Evolutionary conservation across 37 sponge, comb jelly and placozoan species (phyloP).

Genomic region (Agelas oroides): DNA sequence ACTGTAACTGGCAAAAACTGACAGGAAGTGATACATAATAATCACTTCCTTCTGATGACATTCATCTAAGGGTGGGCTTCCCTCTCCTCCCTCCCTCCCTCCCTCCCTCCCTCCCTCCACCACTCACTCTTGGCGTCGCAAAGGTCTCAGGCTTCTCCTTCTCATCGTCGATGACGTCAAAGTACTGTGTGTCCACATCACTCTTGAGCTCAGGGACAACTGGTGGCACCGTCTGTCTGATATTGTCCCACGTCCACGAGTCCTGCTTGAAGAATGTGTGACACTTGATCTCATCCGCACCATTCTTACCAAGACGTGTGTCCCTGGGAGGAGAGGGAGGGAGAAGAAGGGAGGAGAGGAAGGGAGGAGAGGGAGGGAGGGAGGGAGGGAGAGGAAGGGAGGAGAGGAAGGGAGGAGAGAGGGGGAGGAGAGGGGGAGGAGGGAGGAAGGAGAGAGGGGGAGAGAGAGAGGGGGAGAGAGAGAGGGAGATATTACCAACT

Average conservation of each 20-base stretch:
- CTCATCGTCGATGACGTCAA: slow-evolving; percentile 90
- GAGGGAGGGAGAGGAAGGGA: background rate
- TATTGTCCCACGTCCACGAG: slow-evolving; percentile 88
- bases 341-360: slow-evolving; percentile 1
- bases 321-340: slow-evolving; percentile 46
- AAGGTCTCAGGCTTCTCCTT: slow-evolving; percentile 69
- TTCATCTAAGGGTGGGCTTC: background rate
- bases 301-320: slow-evolving; percentile 74
- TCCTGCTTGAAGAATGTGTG: slow-evolving; percentile 84
- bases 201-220: slow-evolving; percentile 83
- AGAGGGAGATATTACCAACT: too few relatives aligned
- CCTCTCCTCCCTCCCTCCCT: too few relatives aligned
- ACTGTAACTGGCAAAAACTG: too few relatives aligned
- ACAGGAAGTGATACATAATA: background rate
- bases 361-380: background rate
- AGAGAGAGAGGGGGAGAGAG: too few relatives aligned
- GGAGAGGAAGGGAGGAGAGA: background rate
- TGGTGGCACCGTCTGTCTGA: slow-evolving; percentile 75
- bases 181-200: slow-evolving; percentile 93
- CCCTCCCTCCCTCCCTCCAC: slow-evolving; percentile 3
- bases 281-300: slow-evolving; percentile 66
- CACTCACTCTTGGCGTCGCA: slow-evolving; percentile 74
- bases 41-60: background rate
- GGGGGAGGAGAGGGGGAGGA: too few relatives aligned
- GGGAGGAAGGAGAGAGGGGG: too few relatives aligned